Conservation (phyloP, 2,888 invertebrate genomes). For the Lymantria monacha region DNA sequence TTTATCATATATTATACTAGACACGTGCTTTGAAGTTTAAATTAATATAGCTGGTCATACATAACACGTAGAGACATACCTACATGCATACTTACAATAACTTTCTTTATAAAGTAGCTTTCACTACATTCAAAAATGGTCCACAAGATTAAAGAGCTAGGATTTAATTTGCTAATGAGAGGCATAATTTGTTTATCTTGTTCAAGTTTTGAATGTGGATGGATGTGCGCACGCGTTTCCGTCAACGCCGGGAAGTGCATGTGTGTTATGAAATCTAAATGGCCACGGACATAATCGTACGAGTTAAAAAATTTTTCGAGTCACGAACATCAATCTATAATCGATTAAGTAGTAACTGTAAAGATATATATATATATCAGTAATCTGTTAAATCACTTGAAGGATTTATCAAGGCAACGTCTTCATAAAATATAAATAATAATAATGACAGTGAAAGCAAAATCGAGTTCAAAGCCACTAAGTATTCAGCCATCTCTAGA, state of each 20-base stretch:
- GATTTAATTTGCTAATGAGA: constrained; percentile 31
- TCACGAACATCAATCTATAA: no score
- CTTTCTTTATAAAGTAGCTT: constrained; percentile 63
- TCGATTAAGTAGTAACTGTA: no score
- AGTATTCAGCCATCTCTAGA: no score
- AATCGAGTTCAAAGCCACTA: no score
- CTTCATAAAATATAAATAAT: no score
- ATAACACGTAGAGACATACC: constrained; percentile 13
- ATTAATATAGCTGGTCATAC: constrained; percentile 44
- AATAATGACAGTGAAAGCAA: no score
- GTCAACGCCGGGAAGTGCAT: constrained; percentile 47
- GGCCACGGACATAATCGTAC: constrained; percentile 22
- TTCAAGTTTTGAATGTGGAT: constrained; percentile 58
- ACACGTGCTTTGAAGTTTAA: constrained; percentile 43
- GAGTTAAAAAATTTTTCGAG: no score
- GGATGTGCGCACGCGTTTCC: constrained; percentile 55
- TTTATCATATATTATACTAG: not conserved
- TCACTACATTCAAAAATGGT: constrained; percentile 44
- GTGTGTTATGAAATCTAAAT: constrained; percentile 40
- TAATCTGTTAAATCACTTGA: no score
- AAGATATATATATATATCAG: no score
- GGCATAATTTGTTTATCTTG: constrained; percentile 41
- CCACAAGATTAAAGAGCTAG: constrained; percentile 21
- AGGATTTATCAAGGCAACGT: no score
- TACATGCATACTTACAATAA: constrained; percentile 41